These are phyloP conservation scores for Pimephales promelas DNA, from an alignment of 2,113 vertebrate genomes.

Conservation along the genomic window DNA sequence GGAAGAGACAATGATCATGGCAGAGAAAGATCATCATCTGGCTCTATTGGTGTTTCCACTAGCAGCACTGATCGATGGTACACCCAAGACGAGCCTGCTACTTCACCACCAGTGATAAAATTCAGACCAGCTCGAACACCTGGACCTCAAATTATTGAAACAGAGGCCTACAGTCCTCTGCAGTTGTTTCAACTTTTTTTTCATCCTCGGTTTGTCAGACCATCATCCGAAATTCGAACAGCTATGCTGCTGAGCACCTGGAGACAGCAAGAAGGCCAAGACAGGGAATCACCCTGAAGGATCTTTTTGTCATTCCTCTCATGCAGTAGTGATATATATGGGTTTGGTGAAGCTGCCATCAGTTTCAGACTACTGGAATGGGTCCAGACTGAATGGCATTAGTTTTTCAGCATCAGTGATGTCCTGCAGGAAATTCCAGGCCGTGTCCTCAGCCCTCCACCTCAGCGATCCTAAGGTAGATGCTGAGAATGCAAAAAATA, in stretches of 20 bases:
- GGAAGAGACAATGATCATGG: too few species aligned
- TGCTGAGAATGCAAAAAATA: too few species aligned
- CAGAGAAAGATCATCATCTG: too few species aligned
- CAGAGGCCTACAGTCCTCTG: too few species aligned
- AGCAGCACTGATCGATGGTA: too few species aligned
- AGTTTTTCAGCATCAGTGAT: slow-evolving; percentile 7
- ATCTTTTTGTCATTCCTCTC: not conserved
- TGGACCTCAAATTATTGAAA: too few species aligned
- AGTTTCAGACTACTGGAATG: not conserved
- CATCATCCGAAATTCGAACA: not conserved
- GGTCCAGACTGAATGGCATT: not conserved
- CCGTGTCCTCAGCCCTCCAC: slow-evolving; percentile 35
- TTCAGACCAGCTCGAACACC: too few species aligned
- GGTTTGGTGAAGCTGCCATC: not conserved
- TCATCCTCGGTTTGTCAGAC: not conserved
- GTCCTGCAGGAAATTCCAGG: slow-evolving; percentile 9
- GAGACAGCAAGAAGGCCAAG: not conserved
- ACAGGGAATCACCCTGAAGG: not conserved
- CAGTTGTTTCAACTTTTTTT: not conserved
- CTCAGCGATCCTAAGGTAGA: not conserved
- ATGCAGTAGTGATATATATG: not conserved
- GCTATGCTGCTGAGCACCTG: not conserved
- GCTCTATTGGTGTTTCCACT: too few species aligned
- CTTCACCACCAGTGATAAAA: too few species aligned
- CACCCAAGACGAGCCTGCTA: too few species aligned